Base-by-base conservation (phyloP, 2,113 vertebrate species). In the Hypocryptadius cinnamomeus region DNA sequence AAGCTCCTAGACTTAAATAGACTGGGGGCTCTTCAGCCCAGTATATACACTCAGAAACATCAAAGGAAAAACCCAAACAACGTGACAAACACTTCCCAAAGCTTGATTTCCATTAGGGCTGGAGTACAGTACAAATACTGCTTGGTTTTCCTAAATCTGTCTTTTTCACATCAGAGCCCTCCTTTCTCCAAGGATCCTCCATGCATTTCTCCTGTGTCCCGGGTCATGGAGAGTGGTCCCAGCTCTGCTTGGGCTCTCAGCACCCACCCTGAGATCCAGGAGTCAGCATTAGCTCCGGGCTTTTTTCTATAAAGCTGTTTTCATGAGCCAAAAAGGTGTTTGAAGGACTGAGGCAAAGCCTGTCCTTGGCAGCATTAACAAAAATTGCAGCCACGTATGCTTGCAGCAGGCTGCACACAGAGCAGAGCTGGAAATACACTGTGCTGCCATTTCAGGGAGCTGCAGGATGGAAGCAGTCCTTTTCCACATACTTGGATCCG, bases 381-480 rank as follows among this genome's bases (percentile, higher is more conserved):
- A 70, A 95, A 96, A 68, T 83, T 94, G 82, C 91, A 96, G 95
- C 94, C 93, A 96, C 95, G 94, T 96, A 90, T 95, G 39, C 93
- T 93, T 92, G 85, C 87, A 95, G 89, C 87, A 85, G 91, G 54
- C 94, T 95, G 27, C 85, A 21, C 89, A 71, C 42, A 74, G 93
- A 94, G 91, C 87, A 91, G 77, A 44, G 13, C 93, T 96, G 91
- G 93, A 95, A 94, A 95, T 94, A 45, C 68, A 33, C 23, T 86
- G 91, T 63, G 91, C 89, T 96, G 93, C 96, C 93, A 94, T 95
- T 95, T 94, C 93, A 95, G 95, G 87, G 96, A 96, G 88, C 93
- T 91, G 91, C 71, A 96, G 93, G 8, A 39, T 95, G 92, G 90
- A 94, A 95, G 92, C 86, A 96, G 86, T 37, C 92, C 93, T 95